Base-by-base conservation (phyloP, 2,888 invertebrate genomes). In the Ephialtes manifestator region DNA sequence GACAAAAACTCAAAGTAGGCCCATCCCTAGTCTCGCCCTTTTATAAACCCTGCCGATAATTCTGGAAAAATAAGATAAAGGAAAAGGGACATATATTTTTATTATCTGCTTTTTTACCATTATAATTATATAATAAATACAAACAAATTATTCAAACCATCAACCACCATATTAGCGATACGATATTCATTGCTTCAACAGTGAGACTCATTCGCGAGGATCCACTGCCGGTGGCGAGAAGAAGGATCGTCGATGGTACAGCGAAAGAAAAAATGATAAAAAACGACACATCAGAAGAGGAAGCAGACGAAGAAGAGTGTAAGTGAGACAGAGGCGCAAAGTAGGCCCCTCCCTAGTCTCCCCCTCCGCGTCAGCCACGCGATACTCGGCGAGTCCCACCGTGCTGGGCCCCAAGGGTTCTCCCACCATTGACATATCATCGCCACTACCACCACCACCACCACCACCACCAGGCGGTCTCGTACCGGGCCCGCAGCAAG, bases 291-390 rank as follows among this genome's bases (percentile, higher is more conserved):
- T 39, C 39, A 39, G 10, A 39, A 39, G 39, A 39, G 10, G 39
- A 53, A 51, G 31, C 53, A 18, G 55, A 72, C 28, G 53, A 75
- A 13, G 46, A 48, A 74, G 18, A 65, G 68, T 13, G 11, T n/a
- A 74, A 81, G 77, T 13, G 63, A 65, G 65, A 85, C 48, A 39
- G 75, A 71, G 78, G 74, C 51, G 81, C 81, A 58, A 78, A 72
- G 83, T 87, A 91, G 84, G 91, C 92, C 92, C 91, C 92, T 91
- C 91, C 92, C 89, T 88, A 83, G 83, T 78, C 63, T 46, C 87
- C 88, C 91, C 90, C 88, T 86, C 90, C 83, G 60, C 77, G 35
- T 11, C 24, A 65, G 39, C 83, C 86, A 83, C 78, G 84, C 83
- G 85, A 85, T 75, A 58, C 84, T 71, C 74, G 77, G 71, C 55